Evolutionary conservation across 1,140 invertebrate species (phyloP).

Genomic region (Caenorhabditis briggsae): DNA sequence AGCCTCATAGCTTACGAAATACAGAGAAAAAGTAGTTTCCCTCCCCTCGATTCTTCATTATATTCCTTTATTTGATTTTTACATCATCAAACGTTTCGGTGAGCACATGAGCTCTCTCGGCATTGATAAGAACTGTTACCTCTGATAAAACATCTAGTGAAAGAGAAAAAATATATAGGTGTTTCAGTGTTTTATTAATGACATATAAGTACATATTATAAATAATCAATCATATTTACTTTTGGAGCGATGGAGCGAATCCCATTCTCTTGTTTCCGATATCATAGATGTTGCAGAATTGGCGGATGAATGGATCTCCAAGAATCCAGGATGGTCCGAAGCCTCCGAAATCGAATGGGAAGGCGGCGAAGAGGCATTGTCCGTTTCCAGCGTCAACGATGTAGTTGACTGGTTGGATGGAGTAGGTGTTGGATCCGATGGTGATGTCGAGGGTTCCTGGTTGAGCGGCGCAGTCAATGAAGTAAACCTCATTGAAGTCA

Average conservation of each 20-base stretch:
- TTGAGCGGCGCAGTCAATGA: slow-evolving; percentile 20
- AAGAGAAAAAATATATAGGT: not conserved
- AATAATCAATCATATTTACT: slow-evolving; percentile 20
- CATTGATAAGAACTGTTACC: not conserved
- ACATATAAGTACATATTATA: slow-evolving; percentile 30
- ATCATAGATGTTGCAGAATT: slow-evolving; percentile 62
- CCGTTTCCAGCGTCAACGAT: slow-evolving; percentile 53
- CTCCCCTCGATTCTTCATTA: not conserved
- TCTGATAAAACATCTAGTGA: not conserved
- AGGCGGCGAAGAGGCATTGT: slow-evolving; percentile 48
- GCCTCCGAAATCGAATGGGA: slow-evolving; percentile 56
- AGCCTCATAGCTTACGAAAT: not conserved
- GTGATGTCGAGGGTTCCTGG: slow-evolving; percentile 45
- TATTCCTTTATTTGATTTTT: slow-evolving; percentile 7
- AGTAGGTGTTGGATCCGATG: slow-evolving; percentile 45
- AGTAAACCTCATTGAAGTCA: slow-evolving; percentile 41
- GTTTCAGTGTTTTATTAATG: slow-evolving; percentile 32
- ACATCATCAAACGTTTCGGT: slow-evolving; percentile 17
- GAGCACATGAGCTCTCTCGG: not conserved
- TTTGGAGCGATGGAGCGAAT: slow-evolving; percentile 62
- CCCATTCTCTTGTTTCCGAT: slow-evolving; percentile 60
- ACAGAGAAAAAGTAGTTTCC: not conserved
- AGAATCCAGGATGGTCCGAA: slow-evolving; percentile 60
- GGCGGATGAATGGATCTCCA: slow-evolving; percentile 59
- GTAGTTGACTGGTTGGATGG: slow-evolving; percentile 56